Conservation (phyloP, 2,113 vertebrate species). For the Trachemys scripta region DNA sequence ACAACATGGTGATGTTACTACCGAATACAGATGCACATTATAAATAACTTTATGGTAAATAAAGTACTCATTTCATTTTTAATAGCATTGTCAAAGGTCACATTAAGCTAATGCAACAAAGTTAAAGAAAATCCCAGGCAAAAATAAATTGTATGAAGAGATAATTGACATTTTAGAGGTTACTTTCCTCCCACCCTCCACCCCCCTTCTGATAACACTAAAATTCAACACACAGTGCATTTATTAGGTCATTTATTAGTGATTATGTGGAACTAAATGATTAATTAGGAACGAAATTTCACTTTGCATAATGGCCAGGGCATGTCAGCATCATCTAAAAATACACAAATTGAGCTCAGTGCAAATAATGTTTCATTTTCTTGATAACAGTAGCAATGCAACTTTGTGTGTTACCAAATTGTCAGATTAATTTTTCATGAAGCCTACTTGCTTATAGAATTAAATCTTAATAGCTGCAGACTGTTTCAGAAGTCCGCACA, state of each 20-base stretch:
- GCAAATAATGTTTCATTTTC: background rate
- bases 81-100: background rate
- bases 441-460: background rate
- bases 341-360: background rate
- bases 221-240: background rate
- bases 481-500: background rate
- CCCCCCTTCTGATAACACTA: background rate
- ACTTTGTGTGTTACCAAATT: background rate
- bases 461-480: background rate
- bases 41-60: conserved; percentile 28
- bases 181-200: background rate
- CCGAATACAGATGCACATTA: conserved; percentile 28
- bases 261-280: background rate
- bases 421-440: background rate
- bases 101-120: conserved; percentile 20
- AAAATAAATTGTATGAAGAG: background rate
- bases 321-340: background rate
- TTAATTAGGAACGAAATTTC: background rate
- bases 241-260: background rate
- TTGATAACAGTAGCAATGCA: rapidly evolving
- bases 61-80: conserved; percentile 16
- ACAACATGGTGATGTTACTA: conserved; percentile 19
- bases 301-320: background rate
- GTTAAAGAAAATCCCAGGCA: conserved; percentile 14
- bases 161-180: background rate